phyloP scores from a whole-genome alignment of 1,140 invertebrate species.

The Branchinecta lynchi region DNA sequence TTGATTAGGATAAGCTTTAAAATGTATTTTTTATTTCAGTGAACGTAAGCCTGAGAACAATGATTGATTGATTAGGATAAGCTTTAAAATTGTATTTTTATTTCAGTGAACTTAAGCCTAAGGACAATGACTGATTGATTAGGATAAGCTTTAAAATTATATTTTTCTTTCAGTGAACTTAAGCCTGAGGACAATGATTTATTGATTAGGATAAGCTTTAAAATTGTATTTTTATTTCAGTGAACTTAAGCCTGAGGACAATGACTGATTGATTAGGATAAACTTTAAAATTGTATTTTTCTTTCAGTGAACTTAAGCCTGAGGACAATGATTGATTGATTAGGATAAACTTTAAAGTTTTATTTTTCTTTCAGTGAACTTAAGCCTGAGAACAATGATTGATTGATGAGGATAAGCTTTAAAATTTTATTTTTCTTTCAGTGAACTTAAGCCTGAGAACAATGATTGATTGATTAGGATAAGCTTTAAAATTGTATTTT shows the following conservation, averaged over 20 bases:
- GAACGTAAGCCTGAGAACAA: not conserved
- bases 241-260: not conserved
- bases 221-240: not conserved
- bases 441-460: not conserved
- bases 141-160: conserved; percentile 14
- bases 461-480: conserved; percentile 6
- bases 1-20: too few relatives aligned
- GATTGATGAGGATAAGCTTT: conserved; percentile 13
- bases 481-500: conserved; percentile 12
- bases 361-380: not conserved
- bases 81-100: not conserved
- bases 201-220: conserved; percentile 14
- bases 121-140: not conserved
- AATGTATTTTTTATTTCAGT: too few relatives aligned
- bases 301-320: not conserved
- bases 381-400: conserved; percentile 1
- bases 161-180: not conserved
- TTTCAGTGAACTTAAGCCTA: not conserved
- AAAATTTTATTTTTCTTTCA: conserved; percentile 8
- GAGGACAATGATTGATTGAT: not conserved
- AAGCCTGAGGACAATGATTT: conserved; percentile 1
- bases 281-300: conserved; percentile 13
- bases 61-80: conserved; percentile 12
- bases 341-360: conserved; percentile 15
- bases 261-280: not conserved